Base-by-base conservation (phyloP, 2,888 invertebrate genomes). In the Allophyes oxyacanthae region DNA sequence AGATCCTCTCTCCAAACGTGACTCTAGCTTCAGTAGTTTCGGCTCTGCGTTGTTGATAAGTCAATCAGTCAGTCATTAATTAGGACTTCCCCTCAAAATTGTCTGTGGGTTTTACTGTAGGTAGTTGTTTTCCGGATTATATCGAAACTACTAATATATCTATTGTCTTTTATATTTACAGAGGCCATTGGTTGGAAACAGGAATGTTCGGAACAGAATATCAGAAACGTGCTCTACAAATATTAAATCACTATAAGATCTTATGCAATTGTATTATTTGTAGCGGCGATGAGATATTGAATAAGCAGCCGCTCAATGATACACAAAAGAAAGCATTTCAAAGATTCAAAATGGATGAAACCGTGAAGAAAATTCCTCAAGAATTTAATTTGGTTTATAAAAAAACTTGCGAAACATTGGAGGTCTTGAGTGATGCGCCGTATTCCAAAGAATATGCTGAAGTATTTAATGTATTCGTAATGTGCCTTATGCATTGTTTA, bases 241-340 rank as follows among this genome's bases (percentile, higher is more conserved):
- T 33, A 11, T 33, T 6, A 1, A n/a, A 7, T 11, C 1, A 33
- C 11, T 10, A 10, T n/a, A 11, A 11, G 1, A 33, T n/a, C 11
- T n/a, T 33, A n/a, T 33, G 33, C n/a, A 33, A n/a, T 33, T 33
- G 33, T 11, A n/a, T n/a, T 33, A 33, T n/a, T 33, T 33, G 33
- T 33, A 11, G 10, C 33, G 33, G 33, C 11, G 11, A 33, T 33
- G 8, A n/a, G 11, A 8, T 33, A 11, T 10, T 33, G 11, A n/a
- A n/a, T n/a, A 33, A 33, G 33, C n/a, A 11, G 11, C n/a, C 4
- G n/a, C 33, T 33, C 33, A 33, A 10, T n/a, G 33, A n/a, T 33
- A 33, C 1, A 6, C 33, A 33, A 11, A 33, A 33, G 33, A 33
- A 11, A 33, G 11, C 5, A 6, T 33, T 33, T 4, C 33, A 33